Evolutionary conservation across 2,113 vertebrate species (phyloP).

Genomic region (Varanus salvator): DNA sequence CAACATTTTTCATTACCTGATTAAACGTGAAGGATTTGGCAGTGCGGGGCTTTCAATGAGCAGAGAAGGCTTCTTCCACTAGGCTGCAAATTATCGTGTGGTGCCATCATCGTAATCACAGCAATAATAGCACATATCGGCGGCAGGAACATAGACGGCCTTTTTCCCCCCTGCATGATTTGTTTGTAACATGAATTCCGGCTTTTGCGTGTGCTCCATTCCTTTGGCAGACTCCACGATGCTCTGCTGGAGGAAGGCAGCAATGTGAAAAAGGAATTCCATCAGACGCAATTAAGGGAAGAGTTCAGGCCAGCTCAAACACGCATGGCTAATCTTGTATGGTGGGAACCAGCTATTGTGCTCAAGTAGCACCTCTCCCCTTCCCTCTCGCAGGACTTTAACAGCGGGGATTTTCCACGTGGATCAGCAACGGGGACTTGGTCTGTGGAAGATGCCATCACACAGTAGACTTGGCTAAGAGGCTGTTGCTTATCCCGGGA

Average conservation of each 20-base stretch:
- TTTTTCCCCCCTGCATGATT: not conserved
- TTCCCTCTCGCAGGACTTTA: not conserved
- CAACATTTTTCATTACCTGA: constrained; percentile 2
- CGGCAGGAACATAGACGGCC: not conserved
- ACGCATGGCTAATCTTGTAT: too few species aligned
- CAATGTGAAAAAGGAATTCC: not conserved
- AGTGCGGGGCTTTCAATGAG: not conserved
- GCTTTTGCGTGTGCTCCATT: not conserved
- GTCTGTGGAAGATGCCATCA: too few species aligned
- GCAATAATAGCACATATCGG: not conserved
- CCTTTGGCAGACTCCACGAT: not conserved
- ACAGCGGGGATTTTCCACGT: not conserved
- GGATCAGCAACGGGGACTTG: not conserved
- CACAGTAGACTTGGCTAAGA: too few species aligned
- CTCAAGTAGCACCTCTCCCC: not conserved
- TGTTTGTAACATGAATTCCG: not conserved
- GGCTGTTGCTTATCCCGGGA: too few species aligned
- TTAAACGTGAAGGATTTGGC: constrained; percentile 10
- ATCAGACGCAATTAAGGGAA: not conserved
- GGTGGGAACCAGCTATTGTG: not conserved
- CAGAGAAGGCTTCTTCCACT: not conserved
- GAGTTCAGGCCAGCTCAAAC: not conserved
- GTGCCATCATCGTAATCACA: not conserved
- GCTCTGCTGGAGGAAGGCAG: not conserved
- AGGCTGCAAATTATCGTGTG: not conserved